Conservation (phyloP, 2,888 invertebrate species). For the Torymus texanus region DNA sequence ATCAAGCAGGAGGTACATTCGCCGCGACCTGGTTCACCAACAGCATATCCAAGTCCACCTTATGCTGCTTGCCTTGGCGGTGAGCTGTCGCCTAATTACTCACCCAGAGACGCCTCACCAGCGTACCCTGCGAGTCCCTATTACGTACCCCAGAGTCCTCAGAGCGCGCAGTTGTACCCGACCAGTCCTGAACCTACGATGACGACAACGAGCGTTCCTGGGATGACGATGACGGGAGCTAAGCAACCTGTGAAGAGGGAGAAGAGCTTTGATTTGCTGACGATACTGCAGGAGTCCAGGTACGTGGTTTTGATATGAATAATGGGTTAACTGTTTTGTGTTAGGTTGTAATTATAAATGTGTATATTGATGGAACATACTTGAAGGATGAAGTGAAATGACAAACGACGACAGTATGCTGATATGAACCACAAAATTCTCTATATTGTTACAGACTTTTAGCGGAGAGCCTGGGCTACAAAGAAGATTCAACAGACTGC, state of each 20-base stretch:
- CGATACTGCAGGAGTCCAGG: constrained; percentile 73
- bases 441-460: constrained; percentile 64
- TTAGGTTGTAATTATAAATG: too few relatives aligned
- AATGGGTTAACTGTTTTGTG: too few relatives aligned
- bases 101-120: constrained; percentile 69
- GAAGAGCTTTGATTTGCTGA: constrained; percentile 71
- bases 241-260: constrained; percentile 71
- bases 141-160: constrained; percentile 73
- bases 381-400: too few relatives aligned
- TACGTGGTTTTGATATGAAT: constrained; percentile 56
- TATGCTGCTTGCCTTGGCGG: constrained; percentile 67
- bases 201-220: constrained; percentile 54
- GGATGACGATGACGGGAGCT: constrained; percentile 46
- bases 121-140: constrained; percentile 73
- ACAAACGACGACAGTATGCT: too few relatives aligned
- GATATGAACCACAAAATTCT: background rate
- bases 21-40: constrained; percentile 70
- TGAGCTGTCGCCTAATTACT: constrained; percentile 70
- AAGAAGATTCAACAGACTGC: constrained; percentile 73
- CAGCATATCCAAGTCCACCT: constrained; percentile 69
- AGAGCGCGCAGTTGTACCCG: constrained; percentile 72
- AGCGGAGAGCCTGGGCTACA: constrained; percentile 72
- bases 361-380: too few relatives aligned
- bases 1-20: constrained; percentile 78
- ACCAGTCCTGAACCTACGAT: constrained; percentile 69